Evolutionary conservation across 1,140 invertebrate genomes (phyloP).

Genomic region (Dreissena polymorpha): DNA sequence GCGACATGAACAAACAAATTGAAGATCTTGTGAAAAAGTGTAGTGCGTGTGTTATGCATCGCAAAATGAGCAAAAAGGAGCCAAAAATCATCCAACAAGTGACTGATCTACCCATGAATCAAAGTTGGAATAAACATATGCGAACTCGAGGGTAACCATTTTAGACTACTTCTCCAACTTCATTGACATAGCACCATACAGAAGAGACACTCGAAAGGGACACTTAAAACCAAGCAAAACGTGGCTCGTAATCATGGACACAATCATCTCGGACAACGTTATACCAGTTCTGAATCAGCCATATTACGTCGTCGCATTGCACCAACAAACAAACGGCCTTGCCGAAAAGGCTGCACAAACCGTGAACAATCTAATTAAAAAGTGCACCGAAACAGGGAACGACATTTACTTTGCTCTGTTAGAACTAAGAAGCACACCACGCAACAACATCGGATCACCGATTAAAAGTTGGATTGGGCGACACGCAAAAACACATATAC

Average conservation of each 20-base stretch:
- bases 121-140: constrained; percentile 56
- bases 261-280: background rate
- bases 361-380: too few species aligned
- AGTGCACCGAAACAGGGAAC: too few species aligned
- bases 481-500: too few species aligned
- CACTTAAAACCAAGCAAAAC: too few species aligned
- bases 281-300: background rate
- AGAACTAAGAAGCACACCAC: too few species aligned
- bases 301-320: too few species aligned
- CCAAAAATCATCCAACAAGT: constrained; percentile 44
- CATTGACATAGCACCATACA: constrained; percentile 46
- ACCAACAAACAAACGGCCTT: too few species aligned
- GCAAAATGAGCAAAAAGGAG: constrained; percentile 58
- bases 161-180: too few species aligned
- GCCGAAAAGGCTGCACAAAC: too few species aligned
- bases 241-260: constrained; percentile 32
- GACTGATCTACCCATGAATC: constrained; percentile 42
- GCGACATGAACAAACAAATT: constrained; percentile 78
- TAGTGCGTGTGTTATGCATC: constrained; percentile 72
- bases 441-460: too few species aligned
- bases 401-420: too few species aligned
- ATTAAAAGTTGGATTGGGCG: too few species aligned
- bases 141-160: constrained; percentile 41
- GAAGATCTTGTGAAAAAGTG: constrained; percentile 77
- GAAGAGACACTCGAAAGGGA: constrained; percentile 21